Conservation (phyloP, 1,140 invertebrate species). For the Atta cephalotes region DNA sequence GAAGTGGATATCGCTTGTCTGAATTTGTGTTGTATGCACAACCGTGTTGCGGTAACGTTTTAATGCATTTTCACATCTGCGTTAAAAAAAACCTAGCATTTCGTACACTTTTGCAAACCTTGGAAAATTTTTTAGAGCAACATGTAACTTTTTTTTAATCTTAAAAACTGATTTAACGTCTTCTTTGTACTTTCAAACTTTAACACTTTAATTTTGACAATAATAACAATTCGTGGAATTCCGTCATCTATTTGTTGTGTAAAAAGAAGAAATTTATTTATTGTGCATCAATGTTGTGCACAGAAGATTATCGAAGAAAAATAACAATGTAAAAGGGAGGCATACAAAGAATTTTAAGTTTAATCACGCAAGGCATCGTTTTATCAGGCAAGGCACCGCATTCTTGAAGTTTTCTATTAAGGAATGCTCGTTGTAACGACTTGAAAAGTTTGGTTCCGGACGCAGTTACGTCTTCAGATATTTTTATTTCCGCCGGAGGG, state of each 20-base stretch:
- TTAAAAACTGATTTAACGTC: neutral
- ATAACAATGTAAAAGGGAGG: constrained; percentile 38
- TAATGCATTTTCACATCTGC: constrained; percentile 8
- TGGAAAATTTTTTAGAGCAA: neutral
- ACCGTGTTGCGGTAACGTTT: constrained; percentile 29
- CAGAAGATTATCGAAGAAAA: constrained; percentile 50
- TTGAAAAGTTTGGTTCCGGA: constrained; percentile 39
- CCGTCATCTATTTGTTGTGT: neutral
- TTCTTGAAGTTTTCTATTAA: constrained; percentile 50
- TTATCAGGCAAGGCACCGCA: constrained; percentile 2
- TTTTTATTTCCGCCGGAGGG: constrained; percentile 44
- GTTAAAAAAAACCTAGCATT: neutral
- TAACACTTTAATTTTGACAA: constrained; percentile 22
- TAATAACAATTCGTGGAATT: neutral
- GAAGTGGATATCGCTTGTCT: neutral
- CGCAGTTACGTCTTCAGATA: constrained; percentile 31
- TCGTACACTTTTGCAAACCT: neutral
- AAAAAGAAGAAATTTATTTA: constrained; percentile 26
- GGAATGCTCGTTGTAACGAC: constrained; percentile 58
- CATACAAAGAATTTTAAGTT: constrained; percentile 58
- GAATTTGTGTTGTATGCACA: constrained; percentile 28
- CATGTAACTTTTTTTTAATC: neutral
- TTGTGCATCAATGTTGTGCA: constrained; percentile 10
- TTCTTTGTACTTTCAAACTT: neutral
- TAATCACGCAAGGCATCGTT: neutral